Base-by-base conservation (phyloP, 2,797 vertebrate genomes). In the Trematomus bernacchii region DNA sequence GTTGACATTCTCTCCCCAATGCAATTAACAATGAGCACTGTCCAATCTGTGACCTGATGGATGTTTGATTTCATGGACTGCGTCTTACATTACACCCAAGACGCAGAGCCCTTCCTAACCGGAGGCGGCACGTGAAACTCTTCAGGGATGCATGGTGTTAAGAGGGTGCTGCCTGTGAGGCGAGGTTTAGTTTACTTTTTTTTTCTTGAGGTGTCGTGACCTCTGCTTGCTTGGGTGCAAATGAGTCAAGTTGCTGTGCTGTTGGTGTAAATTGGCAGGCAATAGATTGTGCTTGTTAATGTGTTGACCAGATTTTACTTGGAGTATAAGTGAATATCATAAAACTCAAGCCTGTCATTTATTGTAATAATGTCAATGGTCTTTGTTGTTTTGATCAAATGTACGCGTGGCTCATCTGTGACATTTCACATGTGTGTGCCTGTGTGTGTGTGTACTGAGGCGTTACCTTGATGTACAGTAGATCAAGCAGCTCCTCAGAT, bases 21-120 rank as follows among this genome's bases (percentile, higher is more conserved):
- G 84, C 87, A 93, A 92, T 93, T 92, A 94, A 90, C 88, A 84
- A 81, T 37, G 83, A 87, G 85, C 64, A 77, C 83, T 66, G 90
- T 88, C 86, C 91, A 91, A 87, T 88, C 86, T 87, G 81, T 84
- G 92, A 93, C 89, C 86, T 82, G 91, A 71, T 77, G 77, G 86
- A 90, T 89, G 90, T 87, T 88, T 88, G 92, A 94, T 93, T 93
- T 91, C 92, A 93, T 83, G 89, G 87, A 82, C 80, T 83, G 80
- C 23, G 73, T 81, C 75, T 77, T 84, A 48, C 76, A 83, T 88
- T 77, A 72, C 77, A 18, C 80, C 64, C 48, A 10, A 51, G 67
- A 83, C 19, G 21, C 62, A 4, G 66, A 57, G 66, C 51, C 3
- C 65, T 58, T 48, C 54, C 54, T 66, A 73, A 78, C 80, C 74